Conservation (phyloP, 2,888 invertebrate genomes). For the Hololepta plana region DNA sequence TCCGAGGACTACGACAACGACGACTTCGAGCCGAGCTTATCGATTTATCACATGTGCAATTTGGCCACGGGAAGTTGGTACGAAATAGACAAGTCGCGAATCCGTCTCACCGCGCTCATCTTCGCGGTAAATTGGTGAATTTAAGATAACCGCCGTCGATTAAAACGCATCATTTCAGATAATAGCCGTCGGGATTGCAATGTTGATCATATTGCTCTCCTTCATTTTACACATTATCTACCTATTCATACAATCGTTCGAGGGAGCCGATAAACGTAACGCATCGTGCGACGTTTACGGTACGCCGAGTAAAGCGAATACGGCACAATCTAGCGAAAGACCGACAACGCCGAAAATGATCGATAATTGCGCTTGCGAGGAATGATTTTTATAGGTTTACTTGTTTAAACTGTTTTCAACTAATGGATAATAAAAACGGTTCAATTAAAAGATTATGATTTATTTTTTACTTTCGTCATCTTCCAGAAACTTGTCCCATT, state of each 20-base stretch:
- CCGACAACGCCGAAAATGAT: too few relatives aligned
- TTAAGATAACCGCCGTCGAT: too few relatives aligned
- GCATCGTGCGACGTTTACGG: background rate
- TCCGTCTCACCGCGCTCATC: conserved; percentile 19
- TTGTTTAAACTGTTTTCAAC: too few relatives aligned
- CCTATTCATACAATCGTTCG: conserved; percentile 11
- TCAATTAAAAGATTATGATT: too few relatives aligned
- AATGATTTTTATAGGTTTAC: too few relatives aligned
- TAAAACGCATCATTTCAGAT: conserved; percentile 10
- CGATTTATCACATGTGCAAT: conserved; percentile 28
- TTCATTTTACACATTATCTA: conserved; percentile 12
- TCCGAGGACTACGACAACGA: conserved; percentile 20
- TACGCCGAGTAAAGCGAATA: too few relatives aligned
- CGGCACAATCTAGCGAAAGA: too few relatives aligned
- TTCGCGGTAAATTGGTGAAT: conserved; percentile 18
- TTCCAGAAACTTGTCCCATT: conserved; percentile 77
- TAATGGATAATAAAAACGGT: too few relatives aligned
- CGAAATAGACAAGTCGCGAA: conserved; percentile 16
- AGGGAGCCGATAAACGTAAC: conserved; percentile 4
- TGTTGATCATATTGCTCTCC: conserved; percentile 12
- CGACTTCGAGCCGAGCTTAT: conserved; percentile 20
- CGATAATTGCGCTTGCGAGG: too few relatives aligned
- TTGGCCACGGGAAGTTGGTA: conserved; percentile 23
- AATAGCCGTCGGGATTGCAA: conserved; percentile 12
- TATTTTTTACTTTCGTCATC: conserved; percentile 29